Evolutionary conservation across 1,140 invertebrate genomes (phyloP).

Genomic region (Branchinecta lindahli): DNA sequence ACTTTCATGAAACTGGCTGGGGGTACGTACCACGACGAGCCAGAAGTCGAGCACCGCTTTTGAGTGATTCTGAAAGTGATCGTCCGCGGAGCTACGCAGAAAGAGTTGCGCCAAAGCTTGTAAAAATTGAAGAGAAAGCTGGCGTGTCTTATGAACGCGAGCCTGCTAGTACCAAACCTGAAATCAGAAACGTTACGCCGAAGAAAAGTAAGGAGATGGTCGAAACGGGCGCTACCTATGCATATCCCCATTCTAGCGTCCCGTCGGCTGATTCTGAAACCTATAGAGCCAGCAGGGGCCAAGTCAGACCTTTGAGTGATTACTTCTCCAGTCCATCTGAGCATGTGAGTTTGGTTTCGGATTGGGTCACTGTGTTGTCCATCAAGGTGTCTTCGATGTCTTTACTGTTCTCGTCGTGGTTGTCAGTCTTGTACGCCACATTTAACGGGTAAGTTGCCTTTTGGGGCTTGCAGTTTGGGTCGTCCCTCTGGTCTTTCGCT

Average conservation of each 20-base stretch:
- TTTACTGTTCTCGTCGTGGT: too few relatives aligned
- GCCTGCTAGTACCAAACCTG: neutral
- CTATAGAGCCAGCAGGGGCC: neutral
- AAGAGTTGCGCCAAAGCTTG: neutral
- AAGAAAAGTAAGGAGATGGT: neutral
- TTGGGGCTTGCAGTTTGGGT: too few relatives aligned
- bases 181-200: neutral
- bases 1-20: neutral
- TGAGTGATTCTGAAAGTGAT: too few relatives aligned
- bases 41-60: neutral
- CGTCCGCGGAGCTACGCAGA: neutral
- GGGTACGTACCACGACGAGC: neutral
- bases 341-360: neutral
- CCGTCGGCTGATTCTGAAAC: neutral
- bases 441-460: too few relatives aligned
- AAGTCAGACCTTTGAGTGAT: neutral
- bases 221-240: neutral
- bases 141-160: neutral
- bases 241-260: neutral
- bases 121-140: neutral
- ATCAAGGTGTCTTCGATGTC: too few relatives aligned
- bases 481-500: too few relatives aligned
- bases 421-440: too few relatives aligned
- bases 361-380: too few relatives aligned
- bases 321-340: neutral